Conservation (phyloP, 2,113 vertebrate species). For the Bothrops jararaca region DNA sequence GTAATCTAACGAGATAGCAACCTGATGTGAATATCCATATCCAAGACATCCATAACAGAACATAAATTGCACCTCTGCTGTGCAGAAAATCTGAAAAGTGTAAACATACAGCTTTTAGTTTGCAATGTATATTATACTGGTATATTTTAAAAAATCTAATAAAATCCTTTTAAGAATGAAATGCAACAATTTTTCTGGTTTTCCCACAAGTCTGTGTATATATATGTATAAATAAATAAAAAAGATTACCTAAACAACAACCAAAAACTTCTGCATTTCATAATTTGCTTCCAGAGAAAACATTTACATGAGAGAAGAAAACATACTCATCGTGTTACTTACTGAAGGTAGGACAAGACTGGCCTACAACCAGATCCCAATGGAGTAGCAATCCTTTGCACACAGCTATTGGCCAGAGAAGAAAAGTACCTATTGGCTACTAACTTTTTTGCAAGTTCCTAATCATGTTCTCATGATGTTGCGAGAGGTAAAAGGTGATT, state of each 20-base stretch:
- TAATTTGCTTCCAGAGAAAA: not conserved
- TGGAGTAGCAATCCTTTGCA: not conserved
- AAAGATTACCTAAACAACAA: not conserved
- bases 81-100: conserved; percentile 57
- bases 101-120: not conserved
- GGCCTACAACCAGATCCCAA: not conserved
- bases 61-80: conserved; percentile 50
- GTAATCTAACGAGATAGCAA: not conserved
- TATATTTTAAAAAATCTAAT: not conserved
- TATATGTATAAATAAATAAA: not conserved
- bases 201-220: not conserved
- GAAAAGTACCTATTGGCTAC: not conserved
- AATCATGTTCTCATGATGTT: not conserved
- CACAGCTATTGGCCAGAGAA: not conserved
- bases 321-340: not conserved
- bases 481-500: not conserved
- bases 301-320: not conserved
- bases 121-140: not conserved
- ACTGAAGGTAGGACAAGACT: not conserved
- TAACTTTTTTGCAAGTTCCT: not conserved
- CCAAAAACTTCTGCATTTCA: not conserved
- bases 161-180: not conserved
- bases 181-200: not conserved
- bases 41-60: conserved; percentile 66
- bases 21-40: conserved; percentile 69